Conservation (phyloP, 2,797 vertebrate species). For the Sus cebifrons region DNA sequence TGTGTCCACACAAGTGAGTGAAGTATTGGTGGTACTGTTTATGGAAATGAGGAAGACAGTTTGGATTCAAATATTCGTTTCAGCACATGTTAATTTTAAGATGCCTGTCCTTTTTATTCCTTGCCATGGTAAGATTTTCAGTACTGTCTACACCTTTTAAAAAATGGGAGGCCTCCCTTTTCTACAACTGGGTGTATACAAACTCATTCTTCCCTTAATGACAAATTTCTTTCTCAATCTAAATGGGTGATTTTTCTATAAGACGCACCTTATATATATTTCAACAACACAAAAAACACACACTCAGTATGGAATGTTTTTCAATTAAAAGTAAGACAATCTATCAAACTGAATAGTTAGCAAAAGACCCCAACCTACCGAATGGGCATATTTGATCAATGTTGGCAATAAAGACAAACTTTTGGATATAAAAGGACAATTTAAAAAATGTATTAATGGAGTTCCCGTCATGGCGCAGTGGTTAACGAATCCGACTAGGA, state of each 20-base stretch:
- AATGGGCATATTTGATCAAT: not conserved
- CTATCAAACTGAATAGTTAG: not conserved
- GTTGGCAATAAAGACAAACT: not conserved
- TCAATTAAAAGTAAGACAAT: constrained; percentile 29
- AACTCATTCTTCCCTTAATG: not conserved
- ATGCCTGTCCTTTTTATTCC: not conserved
- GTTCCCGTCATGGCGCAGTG: too few species aligned
- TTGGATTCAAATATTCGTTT: not conserved
- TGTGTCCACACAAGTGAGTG: not conserved
- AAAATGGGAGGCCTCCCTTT: not conserved
- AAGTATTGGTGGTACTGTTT: not conserved
- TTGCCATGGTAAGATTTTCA: not conserved
- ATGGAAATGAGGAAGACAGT: not conserved
- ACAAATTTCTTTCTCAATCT: not conserved
- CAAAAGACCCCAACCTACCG: not conserved
- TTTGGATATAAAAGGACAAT: not conserved
- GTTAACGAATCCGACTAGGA: too few species aligned
- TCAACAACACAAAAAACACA: constrained; percentile 58
- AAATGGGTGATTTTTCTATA: not conserved
- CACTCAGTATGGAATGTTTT: not conserved
- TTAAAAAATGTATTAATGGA: not conserved
- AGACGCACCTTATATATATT: not conserved
- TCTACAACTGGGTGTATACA: not conserved
- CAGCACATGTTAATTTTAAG: not conserved
- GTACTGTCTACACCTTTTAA: not conserved